Conservation (phyloP, 2,797 vertebrate genomes). For the Aldrovandia affinis region DNA sequence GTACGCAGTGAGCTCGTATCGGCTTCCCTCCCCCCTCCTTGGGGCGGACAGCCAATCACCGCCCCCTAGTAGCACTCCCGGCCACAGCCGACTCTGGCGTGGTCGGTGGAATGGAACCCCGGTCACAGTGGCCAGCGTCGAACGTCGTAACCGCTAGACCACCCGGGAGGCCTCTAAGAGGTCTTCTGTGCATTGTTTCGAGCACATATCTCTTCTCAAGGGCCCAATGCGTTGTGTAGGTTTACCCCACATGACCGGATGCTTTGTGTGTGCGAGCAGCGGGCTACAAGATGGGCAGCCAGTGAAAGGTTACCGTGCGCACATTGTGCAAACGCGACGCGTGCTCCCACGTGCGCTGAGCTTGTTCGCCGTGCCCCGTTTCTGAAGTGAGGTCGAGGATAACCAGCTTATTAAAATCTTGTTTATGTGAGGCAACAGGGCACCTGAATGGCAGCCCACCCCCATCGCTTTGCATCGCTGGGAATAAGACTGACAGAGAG, state of each 20-base stretch:
- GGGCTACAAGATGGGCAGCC: background rate
- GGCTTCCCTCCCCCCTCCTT: no score
- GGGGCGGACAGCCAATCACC: no score
- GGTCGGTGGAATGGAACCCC: no score
- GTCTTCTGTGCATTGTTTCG: background rate
- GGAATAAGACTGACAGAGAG: background rate
- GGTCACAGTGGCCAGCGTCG: no score
- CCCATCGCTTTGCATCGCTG: background rate
- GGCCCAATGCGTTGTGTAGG: background rate
- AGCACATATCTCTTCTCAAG: background rate
- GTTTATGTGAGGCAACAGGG: background rate
- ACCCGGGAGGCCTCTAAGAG: no score
- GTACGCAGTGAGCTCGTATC: no score
- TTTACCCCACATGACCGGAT: no score
- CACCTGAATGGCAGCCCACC: background rate
- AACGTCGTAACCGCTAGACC: no score
- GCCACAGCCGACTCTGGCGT: no score
- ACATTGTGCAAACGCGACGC: background rate
- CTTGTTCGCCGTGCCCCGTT: background rate
- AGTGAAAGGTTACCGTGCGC: background rate
- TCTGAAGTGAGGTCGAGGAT: background rate
- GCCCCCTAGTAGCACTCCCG: no score
- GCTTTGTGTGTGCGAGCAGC: background rate
- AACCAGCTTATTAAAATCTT: background rate
- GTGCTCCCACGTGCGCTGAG: background rate